phyloP scores from a whole-genome alignment of 1,140 invertebrate species.

The Heliothis subflexa region DNA sequence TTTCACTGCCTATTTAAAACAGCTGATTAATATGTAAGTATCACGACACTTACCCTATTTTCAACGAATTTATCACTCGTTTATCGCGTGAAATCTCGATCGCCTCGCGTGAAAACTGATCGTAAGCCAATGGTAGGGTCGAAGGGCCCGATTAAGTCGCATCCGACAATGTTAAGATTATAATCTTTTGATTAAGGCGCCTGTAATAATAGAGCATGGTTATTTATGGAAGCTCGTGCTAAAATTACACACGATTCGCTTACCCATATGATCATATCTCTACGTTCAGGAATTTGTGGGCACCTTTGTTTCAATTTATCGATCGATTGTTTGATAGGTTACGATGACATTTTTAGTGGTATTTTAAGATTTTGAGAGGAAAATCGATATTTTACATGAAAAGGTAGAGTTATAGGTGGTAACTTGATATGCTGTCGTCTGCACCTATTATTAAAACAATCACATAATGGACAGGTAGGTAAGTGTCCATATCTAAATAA shows the following conservation, averaged over 20 bases:
- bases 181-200: constrained; percentile 81
- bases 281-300: constrained; percentile 14
- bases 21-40: constrained; percentile 25
- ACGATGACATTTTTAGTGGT: neutral
- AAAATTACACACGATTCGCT: constrained; percentile 63
- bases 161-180: constrained; percentile 74
- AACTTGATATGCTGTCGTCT: no score
- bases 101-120: constrained; percentile 52
- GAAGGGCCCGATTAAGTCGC: constrained; percentile 68
- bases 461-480: no score
- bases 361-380: neutral
- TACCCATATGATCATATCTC: constrained; percentile 48
- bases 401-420: no score
- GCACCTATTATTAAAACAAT: no score
- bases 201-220: constrained; percentile 76
- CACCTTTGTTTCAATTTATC: neutral
- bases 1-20: neutral
- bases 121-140: constrained; percentile 59
- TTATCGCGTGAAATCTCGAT: constrained; percentile 26
- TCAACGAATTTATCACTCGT: neutral
- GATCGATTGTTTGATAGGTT: neutral
- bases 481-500: no score
- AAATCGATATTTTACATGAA: no score
- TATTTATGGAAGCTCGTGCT: constrained; percentile 73
- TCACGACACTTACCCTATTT: constrained; percentile 1